Evolutionary conservation across 2,888 invertebrate genomes (phyloP), one percentile per base, ranked within the genome.

Genomic region (Dastarcus helophoroides): DNA sequence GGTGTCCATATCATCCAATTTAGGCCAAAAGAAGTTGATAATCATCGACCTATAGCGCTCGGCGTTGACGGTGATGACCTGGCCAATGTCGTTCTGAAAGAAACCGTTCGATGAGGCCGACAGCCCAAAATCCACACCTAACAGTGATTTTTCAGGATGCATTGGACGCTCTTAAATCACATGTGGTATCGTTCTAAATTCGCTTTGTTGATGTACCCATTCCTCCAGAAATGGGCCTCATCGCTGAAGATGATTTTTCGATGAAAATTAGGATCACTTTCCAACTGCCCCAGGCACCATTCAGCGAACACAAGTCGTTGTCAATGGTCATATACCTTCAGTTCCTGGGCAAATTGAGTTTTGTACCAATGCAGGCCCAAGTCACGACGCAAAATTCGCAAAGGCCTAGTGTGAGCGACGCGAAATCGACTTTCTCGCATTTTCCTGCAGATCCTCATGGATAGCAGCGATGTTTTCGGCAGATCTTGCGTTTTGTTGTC

Each of bases 371-470:
- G 24, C 24, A 4, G 24, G 11, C 3, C 3, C 4, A 24, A 24
- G 24, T 4, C 24, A 13, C 8, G n/a, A n/a, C n/a, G 26, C 7
- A 26, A 26, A 26, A 26, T 26, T 26, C 26, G 13, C 14, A n/a
- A 13, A 14, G 13, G 6, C 11, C 9, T 6, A 8, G 22, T 43
- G 39, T 43, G 40, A 37, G 36, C 43, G 44, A 31, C 47, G 47
- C 37, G 46, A 36, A 50, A 52, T 50, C 31, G 46, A 50, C 47
- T 50, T 41, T 43, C 41, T 47, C 38, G 43, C 43, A 35, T 46
- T 50, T 33, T 48, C 34, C 42, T 35, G 41, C 37, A 48, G 41
- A 50, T 47, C 49, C 29, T 47, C 44, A 42, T 40, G 36, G 19
- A 51, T 43, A 32, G 46, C 41, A 33, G 44, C 46, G 39, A 52